Evolutionary conservation across 2,888 invertebrate species (phyloP), one percentile per base, ranked within the genome.

Genomic region (Pemphredon lugubris): DNA sequence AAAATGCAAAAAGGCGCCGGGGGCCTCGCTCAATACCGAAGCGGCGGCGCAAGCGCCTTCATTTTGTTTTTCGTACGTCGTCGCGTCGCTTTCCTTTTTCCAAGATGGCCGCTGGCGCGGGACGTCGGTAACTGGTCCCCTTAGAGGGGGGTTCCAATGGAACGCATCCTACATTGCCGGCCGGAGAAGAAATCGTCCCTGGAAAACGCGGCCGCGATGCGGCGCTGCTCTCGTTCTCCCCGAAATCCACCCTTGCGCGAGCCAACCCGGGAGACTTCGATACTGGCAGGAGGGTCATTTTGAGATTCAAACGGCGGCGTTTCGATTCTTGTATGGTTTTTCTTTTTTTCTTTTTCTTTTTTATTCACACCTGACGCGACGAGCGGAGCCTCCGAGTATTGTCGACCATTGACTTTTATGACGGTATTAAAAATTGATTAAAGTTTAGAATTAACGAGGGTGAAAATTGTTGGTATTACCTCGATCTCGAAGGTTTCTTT

Each of bases 21-120:
- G 83, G 81, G 82, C 80, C 79, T 86, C 88, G 89, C 87, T 90
- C 89, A 89, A 90, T 89, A 89, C 89, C 82, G 82, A 78, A 75
- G 82, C 79, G 74, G 84, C 86, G 86, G 89, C 89, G 89, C 89
- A 90, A 88, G 89, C 89, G 89, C 89, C 89, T 89, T 89, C 89
- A 89, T 90, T 90, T 89, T 89, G 89, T 90, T 90, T 89, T 89
- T 89, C 88, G 84, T 87, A 84, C 84, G 75, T 81, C 77, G 79
- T 78, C 77, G 78, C 82, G 81, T 83, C 78, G 85, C 82, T 84
- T 84, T 86, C 83, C 80, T 87, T 88, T 88, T 88, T 88, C 84
- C 85, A 88, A 88, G 86, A 87, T 88, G 88, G 88, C 88, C 79
- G 51, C 60, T 47, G 73, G 64, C 42, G 57, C 44, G 45, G 42